Evolutionary conservation across 2,888 invertebrate genomes (phyloP).

Genomic region (Eupithecia exiguata): DNA sequence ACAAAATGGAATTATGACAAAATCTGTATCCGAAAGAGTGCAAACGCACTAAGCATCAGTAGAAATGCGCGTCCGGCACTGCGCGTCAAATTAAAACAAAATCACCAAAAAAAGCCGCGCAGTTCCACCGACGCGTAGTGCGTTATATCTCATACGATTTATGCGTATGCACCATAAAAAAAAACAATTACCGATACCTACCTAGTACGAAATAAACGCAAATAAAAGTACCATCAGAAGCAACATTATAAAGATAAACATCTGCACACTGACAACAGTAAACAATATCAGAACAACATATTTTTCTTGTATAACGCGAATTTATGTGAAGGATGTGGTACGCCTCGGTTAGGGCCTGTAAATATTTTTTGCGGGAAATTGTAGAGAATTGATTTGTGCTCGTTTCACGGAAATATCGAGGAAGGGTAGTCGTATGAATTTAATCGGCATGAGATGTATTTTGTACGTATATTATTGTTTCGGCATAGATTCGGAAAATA

Average conservation of each 20-base stretch:
- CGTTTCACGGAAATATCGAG: slow-evolving; percentile 7
- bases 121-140: too few species aligned
- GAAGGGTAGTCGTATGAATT: slow-evolving; percentile 10
- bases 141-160: too few species aligned
- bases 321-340: slow-evolving; percentile 43
- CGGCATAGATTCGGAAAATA: not conserved
- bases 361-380: slow-evolving; percentile 32
- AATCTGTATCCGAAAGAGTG: too few species aligned
- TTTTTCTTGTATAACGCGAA: slow-evolving; percentile 55
- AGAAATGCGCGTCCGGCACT: too few species aligned
- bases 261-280: slow-evolving; percentile 39
- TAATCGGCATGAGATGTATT: slow-evolving; percentile 9
- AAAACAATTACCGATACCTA: too few species aligned
- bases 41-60: too few species aligned
- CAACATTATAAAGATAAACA: not conserved
- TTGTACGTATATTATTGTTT: not conserved
- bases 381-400: slow-evolving; percentile 17
- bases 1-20: too few species aligned
- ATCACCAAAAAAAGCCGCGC: too few species aligned
- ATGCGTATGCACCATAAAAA: too few species aligned
- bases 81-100: too few species aligned
- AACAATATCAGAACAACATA: slow-evolving; percentile 58
- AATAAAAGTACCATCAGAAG: not conserved
- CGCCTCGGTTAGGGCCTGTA: slow-evolving; percentile 25
- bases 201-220: too few species aligned